Evolutionary conservation across 2,797 vertebrate species (phyloP), one percentile per base, ranked within the genome.

Genomic region (Chelon labrosus): DNA sequence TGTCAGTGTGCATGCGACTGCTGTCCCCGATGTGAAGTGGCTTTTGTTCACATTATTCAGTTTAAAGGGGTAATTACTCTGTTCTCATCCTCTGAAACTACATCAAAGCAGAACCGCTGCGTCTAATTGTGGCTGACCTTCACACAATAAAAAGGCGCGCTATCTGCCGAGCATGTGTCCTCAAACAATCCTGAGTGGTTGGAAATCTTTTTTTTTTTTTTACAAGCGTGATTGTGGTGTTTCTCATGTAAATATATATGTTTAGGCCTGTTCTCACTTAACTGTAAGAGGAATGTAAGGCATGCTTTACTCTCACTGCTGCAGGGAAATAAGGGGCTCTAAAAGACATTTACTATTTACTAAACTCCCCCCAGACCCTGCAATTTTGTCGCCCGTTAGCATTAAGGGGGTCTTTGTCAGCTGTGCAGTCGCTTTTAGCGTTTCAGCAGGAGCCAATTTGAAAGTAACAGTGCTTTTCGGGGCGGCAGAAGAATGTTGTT

Each of bases 221-320:
- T 1, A 54, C n/a, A 68, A 74, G 74, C 20, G 3, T 10, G 54
- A 81, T 57, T 75, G 59, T 25, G 12, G 60, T 61, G 58, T 77
- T 83, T 73, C 41, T 17, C 50, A 54, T 76, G 79, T 82, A 76
- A 75, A 82, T 80, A 77, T 80, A 77, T 89, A 58, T 78, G 88
- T 91, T 89, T 75, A 72, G 73, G 78, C 88, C 85, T 90, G 88
- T 84, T 89, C 69, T 79, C 72, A 72, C 77, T 84, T 73, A 90
- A 84, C 54, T 17, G 2, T 14, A 16, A 5, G 60, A 84, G 70
- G 89, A 92, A 91, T 91, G 81, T 39, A 1, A 66, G 37, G 79
- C 71, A 91, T 91, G 2, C 49, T 68, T 53, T 55, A 76, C 71
- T 83, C 66, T 80, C 76, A 73, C 83, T 84, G 88, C 86, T 90